A percentile compares a stretch with the other conserved stretches of the same genome.
These are phyloP conservation scores for Alauda arvensis DNA, from an alignment of 2,797 vertebrate genomes.

Conservation along the genomic window DNA sequence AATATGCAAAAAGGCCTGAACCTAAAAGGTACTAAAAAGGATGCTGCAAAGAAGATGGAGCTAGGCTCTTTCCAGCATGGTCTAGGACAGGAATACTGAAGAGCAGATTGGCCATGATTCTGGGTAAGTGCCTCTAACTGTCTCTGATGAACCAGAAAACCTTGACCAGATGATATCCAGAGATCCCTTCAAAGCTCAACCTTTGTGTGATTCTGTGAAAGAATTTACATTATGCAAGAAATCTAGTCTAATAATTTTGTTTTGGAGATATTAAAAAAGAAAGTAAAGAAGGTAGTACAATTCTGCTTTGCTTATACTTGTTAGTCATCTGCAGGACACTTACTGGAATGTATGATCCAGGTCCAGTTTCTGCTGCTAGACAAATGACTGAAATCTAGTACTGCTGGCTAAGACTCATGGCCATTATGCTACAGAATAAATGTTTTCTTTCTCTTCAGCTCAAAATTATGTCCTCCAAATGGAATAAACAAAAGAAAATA, in stretches of 20 bases:
- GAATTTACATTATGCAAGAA: not conserved
- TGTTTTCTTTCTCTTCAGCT: not conserved
- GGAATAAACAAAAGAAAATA: not conserved
- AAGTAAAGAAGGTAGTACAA: not conserved
- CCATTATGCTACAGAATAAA: not conserved
- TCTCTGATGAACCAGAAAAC: not conserved
- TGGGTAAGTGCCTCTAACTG: not conserved
- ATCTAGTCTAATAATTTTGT: not conserved
- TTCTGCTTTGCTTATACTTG: not conserved
- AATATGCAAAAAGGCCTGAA: not conserved
- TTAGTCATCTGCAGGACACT: not conserved
- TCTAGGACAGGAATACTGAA: not conserved
- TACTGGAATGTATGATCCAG: not conserved
- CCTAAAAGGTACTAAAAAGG: not conserved
- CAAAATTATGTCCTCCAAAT: not conserved
- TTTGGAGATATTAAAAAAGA: not conserved
- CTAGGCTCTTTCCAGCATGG: not conserved
- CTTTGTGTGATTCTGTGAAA: not conserved
- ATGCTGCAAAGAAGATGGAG: not conserved
- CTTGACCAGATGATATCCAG: not conserved
- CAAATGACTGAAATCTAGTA: not conserved
- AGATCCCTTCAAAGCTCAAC: not conserved
- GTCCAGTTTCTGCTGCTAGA: too few species aligned
- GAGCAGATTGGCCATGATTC: not conserved
- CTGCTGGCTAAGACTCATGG: not conserved